Evolutionary conservation across 2,888 invertebrate genomes (phyloP), one percentile per base, ranked within the genome.

Genomic region (Eilema griseolum): DNA sequence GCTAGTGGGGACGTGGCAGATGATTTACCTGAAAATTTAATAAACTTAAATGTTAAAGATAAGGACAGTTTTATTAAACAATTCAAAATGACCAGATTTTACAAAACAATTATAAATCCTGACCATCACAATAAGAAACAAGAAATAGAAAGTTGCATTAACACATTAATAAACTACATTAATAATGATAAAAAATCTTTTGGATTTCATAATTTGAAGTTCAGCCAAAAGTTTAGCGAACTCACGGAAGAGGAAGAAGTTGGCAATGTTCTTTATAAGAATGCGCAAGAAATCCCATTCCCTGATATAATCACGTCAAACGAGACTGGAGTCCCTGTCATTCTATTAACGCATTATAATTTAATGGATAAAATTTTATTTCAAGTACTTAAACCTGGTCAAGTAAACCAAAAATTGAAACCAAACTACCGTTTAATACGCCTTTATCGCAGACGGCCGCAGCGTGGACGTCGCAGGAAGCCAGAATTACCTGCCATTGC

Each of bases 131-230:
- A 63, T 7, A 14, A 24, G 5, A 86, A 83, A 64, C 72, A 83
- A 62, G 83, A 84, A 2, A 77, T 89, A 67, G 89, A 89, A 28
- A 86, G 85, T 78, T 82, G 79, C 0, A 84, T 89, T 70, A 72
- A 82, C 16, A 83, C 87, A 61, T 77, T 89, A 56, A 88, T 90
- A n/a, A 89, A 89, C 74, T 89, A 89, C 68, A 88, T 90, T 20
- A 72, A 80, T 20, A 84, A 76, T 57, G 88, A 89, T 2, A 73
- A 33, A 23, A 89, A 89, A 71, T 88, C 89, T 0, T 89, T 81
- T 61, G 75, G 73, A 0, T 89, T 89, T 72, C n/a, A 67, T 16
- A 83, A 79, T 10, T 81, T 89, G 69, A 88, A 86, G 71, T 88
- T 85, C 46, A 76, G 83, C 0, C 83, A 56, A 5, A 81, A 75